Conservation (phyloP, 2,113 vertebrate genomes). For the Sarotherodon lohbergeri region DNA sequence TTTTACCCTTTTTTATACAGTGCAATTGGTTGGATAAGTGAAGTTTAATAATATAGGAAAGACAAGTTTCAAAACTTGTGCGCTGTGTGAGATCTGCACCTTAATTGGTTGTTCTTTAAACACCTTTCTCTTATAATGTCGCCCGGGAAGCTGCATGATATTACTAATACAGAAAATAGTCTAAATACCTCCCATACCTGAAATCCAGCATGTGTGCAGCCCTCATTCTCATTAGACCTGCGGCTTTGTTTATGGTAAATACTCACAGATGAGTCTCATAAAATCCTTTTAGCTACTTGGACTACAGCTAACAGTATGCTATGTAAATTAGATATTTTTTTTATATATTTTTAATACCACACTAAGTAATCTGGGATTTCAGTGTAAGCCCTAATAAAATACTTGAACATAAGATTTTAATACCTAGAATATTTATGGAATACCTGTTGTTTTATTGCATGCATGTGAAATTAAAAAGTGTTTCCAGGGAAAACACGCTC, state of each 20-base stretch:
- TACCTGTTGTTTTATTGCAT: neutral
- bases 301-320: neutral
- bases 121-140: neutral
- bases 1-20: neutral
- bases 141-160: neutral
- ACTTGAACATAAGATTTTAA: neutral
- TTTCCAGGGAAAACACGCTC: neutral
- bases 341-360: neutral
- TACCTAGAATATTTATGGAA: neutral
- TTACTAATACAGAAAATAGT: neutral
- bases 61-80: neutral
- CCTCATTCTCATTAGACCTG: conserved; percentile 26
- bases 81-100: neutral
- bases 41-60: neutral
- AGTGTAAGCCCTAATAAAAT: neutral
- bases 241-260: conserved; percentile 38
- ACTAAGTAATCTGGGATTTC: neutral
- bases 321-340: neutral
- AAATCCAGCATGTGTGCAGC: conserved; percentile 12
- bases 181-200: conserved; percentile 24
- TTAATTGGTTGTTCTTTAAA: neutral
- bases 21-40: neutral
- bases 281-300: conserved; percentile 10
- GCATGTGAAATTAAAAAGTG: neutral
- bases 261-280: conserved; percentile 37